Base-by-base conservation (phyloP, 2,113 vertebrate species). In the Rhineura floridana region DNA sequence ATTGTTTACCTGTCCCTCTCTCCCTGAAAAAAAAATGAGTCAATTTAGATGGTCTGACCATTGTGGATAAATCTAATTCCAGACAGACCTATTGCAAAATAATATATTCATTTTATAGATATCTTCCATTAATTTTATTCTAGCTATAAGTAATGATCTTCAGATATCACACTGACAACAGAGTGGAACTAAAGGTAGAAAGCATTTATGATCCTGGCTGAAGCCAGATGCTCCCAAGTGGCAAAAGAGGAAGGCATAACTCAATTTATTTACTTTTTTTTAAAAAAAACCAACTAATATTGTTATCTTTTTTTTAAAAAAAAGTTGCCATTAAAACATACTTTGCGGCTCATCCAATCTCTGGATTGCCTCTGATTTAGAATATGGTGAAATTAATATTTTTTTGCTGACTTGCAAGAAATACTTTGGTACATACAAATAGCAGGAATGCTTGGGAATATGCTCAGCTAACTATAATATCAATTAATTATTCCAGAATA, bases 301-400 rank as follows among this genome's bases (percentile, higher is more conserved):
- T 89, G 73, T 86, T 93, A 85, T 91, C 93, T 94, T 89, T 52
- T 19, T n/a, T 39, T 62, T 80, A 91, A 93, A 91, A 84, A 89
- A 81, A 88, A 75, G 81, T 67, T 90, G 83, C 92, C 86, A 86
- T 90, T 94, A 90, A 85, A 91, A 72, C 46, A 13, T 94, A 86
- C 91, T 94, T 84, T 33, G 92, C 89, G 86, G 88, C 86, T 81
- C 39, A n/a, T 70, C 48, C 84, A 48, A 77, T 93, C 89, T 83
- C 89, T 88, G 0, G 44, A 79, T 92, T 80, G 72, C 89, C 87
- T 94, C 93, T 92, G 90, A 85, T 92, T 94, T 94, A 94, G 84
- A 93, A 94, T 95, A 95, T 92, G 94, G 91, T 80, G 81, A 86
- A 94, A 63, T 94, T 90, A 93, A 91, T 90, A 88, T 84, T 94